Conservation (phyloP, 2,797 vertebrate species). For the Holocentrus rufus region DNA sequence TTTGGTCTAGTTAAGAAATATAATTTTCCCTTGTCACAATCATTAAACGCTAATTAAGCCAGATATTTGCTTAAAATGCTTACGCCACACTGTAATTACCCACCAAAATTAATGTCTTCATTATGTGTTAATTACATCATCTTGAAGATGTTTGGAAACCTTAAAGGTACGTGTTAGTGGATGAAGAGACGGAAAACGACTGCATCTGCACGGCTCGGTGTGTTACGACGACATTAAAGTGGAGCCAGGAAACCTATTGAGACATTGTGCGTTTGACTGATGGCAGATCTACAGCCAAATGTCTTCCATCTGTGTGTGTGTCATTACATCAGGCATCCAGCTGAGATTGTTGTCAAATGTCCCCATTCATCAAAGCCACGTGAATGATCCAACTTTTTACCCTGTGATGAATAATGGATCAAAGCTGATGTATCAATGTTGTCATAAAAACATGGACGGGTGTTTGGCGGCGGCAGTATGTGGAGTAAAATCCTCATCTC, state of each 20-base stretch:
- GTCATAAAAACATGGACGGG: conserved; percentile 22
- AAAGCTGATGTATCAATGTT: conserved; percentile 21
- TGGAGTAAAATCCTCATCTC: conserved; percentile 27
- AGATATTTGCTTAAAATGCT: conserved; percentile 60
- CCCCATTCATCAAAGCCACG: conserved; percentile 50
- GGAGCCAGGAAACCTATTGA: conserved; percentile 5
- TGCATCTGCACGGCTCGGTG: background rate
- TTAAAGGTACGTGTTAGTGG: conserved; percentile 25
- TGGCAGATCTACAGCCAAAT: conserved; percentile 21
- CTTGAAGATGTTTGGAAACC: conserved; percentile 37
- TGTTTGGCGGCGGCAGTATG: conserved; percentile 21
- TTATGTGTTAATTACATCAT: conserved; percentile 64
- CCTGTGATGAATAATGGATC: conserved; percentile 39
- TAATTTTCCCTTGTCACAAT: conserved; percentile 34
- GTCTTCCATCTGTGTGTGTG: conserved; percentile 39
- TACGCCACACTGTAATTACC: conserved; percentile 60
- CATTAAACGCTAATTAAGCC: conserved; percentile 55
- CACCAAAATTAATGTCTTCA: conserved; percentile 61
- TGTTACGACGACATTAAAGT: conserved; percentile 14
- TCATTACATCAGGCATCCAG: conserved; percentile 39
- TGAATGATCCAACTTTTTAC: conserved; percentile 25
- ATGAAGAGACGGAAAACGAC: conserved; percentile 20
- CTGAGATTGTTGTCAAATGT: conserved; percentile 56
- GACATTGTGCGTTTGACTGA: conserved; percentile 30
- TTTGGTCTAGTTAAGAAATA: conserved; percentile 27